A percentile compares a stretch with the other conserved stretches of the same genome.
These are phyloP conservation scores for Gymnoscopelus microlampas DNA, from an alignment of 2,797 vertebrate genomes.

Conservation along the genomic window DNA sequence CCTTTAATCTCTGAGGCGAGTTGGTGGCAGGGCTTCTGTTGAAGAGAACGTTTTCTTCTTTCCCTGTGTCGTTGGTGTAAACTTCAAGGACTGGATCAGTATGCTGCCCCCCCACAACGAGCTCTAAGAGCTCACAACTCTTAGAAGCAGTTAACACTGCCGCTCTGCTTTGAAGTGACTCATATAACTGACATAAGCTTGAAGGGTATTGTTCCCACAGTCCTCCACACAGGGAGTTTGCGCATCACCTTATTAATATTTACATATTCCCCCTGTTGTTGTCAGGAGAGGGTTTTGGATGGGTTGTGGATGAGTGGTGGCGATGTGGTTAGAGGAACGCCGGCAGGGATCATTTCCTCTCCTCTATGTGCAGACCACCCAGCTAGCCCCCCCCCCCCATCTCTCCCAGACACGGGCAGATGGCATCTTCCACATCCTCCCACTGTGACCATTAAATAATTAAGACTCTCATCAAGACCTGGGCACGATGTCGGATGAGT, in stretches of 20 bases:
- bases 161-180: constrained; percentile 39
- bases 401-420: constrained; percentile 74
- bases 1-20: constrained; percentile 12
- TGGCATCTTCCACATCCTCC: constrained; percentile 79
- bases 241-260: constrained; percentile 32
- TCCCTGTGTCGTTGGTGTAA: constrained; percentile 47
- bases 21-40: neutral
- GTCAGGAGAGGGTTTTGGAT: constrained; percentile 5
- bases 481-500: constrained; percentile 74
- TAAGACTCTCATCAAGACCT: constrained; percentile 83
- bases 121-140: constrained; percentile 39
- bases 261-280: constrained; percentile 14
- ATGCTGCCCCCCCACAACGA: constrained; percentile 34
- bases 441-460: constrained; percentile 84
- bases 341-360: constrained; percentile 48
- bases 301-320: constrained; percentile 10
- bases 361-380: constrained; percentile 46
- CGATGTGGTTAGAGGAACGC: constrained; percentile 25
- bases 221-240: constrained; percentile 15
- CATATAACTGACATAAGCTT: constrained; percentile 33
- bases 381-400: constrained; percentile 50
- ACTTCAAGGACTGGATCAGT: constrained; percentile 30
- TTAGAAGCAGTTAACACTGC: constrained; percentile 40
- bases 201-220: constrained; percentile 20
- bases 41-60: neutral